phyloP scores from a whole-genome alignment of 2,113 vertebrate genomes.

The Anoura caudifer region DNA sequence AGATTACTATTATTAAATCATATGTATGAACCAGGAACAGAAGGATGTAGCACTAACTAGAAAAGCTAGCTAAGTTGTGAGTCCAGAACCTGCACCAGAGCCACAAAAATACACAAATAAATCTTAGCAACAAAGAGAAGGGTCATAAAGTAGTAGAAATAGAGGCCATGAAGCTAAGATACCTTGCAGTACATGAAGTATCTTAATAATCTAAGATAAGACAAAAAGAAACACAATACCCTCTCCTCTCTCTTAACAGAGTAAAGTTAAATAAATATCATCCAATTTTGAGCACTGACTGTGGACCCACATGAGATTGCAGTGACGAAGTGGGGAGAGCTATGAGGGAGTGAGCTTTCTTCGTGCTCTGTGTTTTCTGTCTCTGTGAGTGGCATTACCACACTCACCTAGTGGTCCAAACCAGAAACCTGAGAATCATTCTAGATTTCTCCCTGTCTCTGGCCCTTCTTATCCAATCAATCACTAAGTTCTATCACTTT shows the following conservation, averaged over 20 bases:
- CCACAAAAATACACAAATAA: not conserved
- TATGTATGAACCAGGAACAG: not conserved
- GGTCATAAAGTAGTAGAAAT: not conserved
- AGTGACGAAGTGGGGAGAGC: not conserved
- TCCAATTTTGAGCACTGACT: not conserved
- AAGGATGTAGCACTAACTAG: not conserved
- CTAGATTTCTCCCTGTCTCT: not conserved
- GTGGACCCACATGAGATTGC: not conserved
- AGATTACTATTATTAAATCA: constrained; percentile 10
- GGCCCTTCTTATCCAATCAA: not conserved
- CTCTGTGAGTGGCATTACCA: not conserved
- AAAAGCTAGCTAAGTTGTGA: not conserved
- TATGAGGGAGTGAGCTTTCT: not conserved
- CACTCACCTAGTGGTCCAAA: not conserved
- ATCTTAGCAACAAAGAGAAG: not conserved
- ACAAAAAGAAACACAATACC: not conserved
- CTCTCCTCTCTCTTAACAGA: not conserved
- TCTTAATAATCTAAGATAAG: not conserved
- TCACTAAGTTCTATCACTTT: not conserved
- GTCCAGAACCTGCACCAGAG: not conserved
- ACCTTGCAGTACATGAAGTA: not conserved
- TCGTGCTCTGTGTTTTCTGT: not conserved
- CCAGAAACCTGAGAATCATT: not conserved
- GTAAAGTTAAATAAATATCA: constrained; percentile 4
- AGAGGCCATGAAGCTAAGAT: not conserved